These are phyloP conservation scores for Ganaspis sp. DNA, from an alignment of 1,140 invertebrate genomes.

Conservation along the genomic window DNA sequence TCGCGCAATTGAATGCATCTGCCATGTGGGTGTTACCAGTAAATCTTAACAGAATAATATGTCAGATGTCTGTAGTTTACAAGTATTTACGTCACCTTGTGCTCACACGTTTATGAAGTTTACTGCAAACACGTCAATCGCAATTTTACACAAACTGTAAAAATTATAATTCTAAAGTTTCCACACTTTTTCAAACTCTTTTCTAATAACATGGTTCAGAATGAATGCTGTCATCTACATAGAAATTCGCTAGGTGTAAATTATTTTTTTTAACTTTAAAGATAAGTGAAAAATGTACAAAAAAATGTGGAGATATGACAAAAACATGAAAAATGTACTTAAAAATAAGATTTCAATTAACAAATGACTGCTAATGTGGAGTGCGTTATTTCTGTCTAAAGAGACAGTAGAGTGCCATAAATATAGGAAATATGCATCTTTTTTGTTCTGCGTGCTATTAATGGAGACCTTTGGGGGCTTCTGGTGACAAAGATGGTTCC, in stretches of 20 bases:
- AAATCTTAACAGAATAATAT: slow-evolving; percentile 62
- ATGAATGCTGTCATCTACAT: no score
- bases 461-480: not conserved
- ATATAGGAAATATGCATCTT: not conserved
- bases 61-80: slow-evolving; percentile 59
- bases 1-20: slow-evolving; percentile 64
- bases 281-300: no score
- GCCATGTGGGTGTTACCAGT: slow-evolving; percentile 66
- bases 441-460: not conserved
- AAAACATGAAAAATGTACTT: no score
- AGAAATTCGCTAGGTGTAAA: no score
- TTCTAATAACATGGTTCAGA: no score
- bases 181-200: no score
- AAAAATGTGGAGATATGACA: no score
- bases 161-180: no score
- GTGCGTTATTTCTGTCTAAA: not conserved
- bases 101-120: not conserved
- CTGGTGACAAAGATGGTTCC: slow-evolving; percentile 27
- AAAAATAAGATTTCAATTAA: no score
- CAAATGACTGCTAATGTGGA: not conserved
- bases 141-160: not conserved
- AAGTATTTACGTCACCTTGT: slow-evolving; percentile 20
- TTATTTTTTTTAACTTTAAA: no score
- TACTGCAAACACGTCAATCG: not conserved
- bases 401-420: not conserved